Evolutionary conservation across 2,888 invertebrate genomes (phyloP).

Genomic region (Melinaea menophilus): DNA sequence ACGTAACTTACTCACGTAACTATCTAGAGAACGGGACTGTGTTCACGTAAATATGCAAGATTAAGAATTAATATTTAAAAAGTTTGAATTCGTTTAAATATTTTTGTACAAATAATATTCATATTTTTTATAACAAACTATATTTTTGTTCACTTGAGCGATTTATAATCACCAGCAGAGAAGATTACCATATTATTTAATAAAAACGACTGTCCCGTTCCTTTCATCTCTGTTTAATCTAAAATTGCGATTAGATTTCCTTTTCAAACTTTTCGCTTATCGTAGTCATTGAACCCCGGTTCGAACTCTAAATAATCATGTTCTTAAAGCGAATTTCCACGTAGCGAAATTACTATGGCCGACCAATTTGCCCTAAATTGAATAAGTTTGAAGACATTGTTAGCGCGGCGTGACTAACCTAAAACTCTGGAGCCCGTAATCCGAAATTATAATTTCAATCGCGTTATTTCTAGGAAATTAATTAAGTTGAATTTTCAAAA

Average conservation of each 20-base stretch:
- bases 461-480: conserved; percentile 34
- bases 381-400: conserved; percentile 56
- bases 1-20: too few species aligned
- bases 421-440: conserved; percentile 41
- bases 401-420: conserved; percentile 40
- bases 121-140: not conserved
- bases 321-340: conserved; percentile 29
- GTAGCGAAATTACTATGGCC: conserved; percentile 32
- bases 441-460: conserved; percentile 54
- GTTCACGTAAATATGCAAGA: too few species aligned
- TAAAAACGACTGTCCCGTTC: not conserved
- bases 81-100: too few species aligned
- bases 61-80: too few species aligned
- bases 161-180: not conserved
- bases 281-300: conserved; percentile 20
- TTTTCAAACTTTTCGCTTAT: conserved; percentile 26
- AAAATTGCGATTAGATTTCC: conserved; percentile 25
- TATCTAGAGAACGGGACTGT: too few species aligned
- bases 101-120: too few species aligned
- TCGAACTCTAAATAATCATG: conserved; percentile 27
- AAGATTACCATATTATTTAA: not conserved
- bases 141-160: not conserved
- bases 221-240: conserved; percentile 2
- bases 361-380: conserved; percentile 49
- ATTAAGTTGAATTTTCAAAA: conserved; percentile 32